Evolutionary conservation across 2,888 invertebrate species (phyloP), one percentile per base, ranked within the genome.

Genomic region (Dicranocentrus wangi): DNA sequence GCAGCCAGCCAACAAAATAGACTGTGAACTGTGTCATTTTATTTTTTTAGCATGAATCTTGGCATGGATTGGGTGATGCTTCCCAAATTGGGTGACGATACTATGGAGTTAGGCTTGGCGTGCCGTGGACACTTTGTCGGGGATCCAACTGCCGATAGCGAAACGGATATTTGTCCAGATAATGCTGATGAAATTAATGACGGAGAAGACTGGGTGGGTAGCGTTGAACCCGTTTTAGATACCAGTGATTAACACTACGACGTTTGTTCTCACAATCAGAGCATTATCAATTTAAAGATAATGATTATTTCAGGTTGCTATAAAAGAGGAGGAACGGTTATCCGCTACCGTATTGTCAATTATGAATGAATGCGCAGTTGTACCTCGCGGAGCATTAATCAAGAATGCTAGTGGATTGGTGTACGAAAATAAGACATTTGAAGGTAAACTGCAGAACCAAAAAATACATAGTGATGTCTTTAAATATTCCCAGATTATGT

Each of bases 311-410:
- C 51, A 85, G 86, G 82, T 77, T 1, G 79, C 84, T 88, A 89
- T 95, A 81, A 94, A 93, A 88, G 95, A 95, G 88, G 95, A 95
- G 87, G 93, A 92, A 84, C 91, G 95, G n/a, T 87, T 95, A 39
- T 91, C 94, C 0, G 93, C 93, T 0, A 92, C 92, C 0, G 91
- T 95, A 8, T 90, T 92, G 85, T 90, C 92, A 53, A 94, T 95
- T 68, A 92, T 91, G 82, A 91, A 93, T 43, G 94, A 97, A 88
- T 93, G 93, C 0, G 92, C 92, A 65, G 89, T 95, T 28, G 92
- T 95, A 76, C 96, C 96, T 1, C 91, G 96, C 78, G 95, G 94
- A 1, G 93, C 93, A 21, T 91, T 94, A 76, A 92, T 94, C 84
- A 94, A 93, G 88, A 91, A 92, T 86, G 92, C 93, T 0, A 92